These are phyloP conservation scores for Tuberolachnus salignus DNA, from an alignment of 2,888 invertebrate genomes.

Conservation along the genomic window DNA sequence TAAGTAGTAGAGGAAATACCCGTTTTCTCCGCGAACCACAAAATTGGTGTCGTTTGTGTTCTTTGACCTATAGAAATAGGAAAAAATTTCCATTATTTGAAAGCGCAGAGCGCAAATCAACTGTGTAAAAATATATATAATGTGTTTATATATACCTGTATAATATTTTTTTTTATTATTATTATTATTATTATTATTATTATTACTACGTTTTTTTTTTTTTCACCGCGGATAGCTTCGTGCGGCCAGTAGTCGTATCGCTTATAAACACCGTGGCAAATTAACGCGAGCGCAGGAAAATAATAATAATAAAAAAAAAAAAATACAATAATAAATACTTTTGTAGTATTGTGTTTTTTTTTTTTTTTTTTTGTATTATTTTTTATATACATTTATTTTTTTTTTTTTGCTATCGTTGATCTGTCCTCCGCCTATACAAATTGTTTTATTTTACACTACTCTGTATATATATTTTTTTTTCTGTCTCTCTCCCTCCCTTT, in stretches of 20 bases:
- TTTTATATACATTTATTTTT: no score
- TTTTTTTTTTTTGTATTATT: no score
- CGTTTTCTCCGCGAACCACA: slow-evolving; percentile 31
- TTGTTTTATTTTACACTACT: slow-evolving; percentile 22
- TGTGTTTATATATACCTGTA: not conserved
- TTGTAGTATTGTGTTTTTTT: slow-evolving; percentile 10
- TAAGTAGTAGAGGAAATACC: slow-evolving; percentile 13
- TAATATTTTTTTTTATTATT: slow-evolving; percentile 4
- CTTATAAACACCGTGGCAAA: slow-evolving; percentile 37
- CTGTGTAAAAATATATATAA: slow-evolving; percentile 22
- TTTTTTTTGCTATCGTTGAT: not conserved
- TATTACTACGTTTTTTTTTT: not conserved
- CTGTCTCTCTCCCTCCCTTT: not conserved
- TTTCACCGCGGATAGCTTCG: not conserved
- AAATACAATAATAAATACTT: slow-evolving; percentile 40
- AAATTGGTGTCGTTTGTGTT: slow-evolving; percentile 50
- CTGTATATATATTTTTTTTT: slow-evolving; percentile 8
- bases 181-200: slow-evolving; percentile 5
- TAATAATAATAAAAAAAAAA: slow-evolving; percentile 26
- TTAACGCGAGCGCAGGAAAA: slow-evolving; percentile 26
- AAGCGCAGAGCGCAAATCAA: slow-evolving; percentile 43
- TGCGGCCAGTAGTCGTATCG: not conserved
- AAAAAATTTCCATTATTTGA: slow-evolving; percentile 39
- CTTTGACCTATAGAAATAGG: slow-evolving; percentile 28
- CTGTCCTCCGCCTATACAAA: slow-evolving; percentile 15